Conservation (phyloP, 2,888 invertebrate species). For the Trichogramma evanescens region DNA sequence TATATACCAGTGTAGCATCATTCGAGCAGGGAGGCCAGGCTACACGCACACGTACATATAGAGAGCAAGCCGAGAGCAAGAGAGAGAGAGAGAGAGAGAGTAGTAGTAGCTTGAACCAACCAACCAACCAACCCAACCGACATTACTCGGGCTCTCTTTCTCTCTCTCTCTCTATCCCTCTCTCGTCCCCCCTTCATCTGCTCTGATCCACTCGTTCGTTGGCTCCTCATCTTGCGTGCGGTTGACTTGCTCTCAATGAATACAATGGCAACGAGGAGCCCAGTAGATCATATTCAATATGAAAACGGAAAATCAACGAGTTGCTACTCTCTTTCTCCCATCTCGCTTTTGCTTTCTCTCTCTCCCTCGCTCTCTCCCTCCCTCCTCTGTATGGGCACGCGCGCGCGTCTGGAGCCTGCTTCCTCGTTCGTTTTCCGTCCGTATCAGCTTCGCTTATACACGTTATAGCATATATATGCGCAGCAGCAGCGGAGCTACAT, state of each 20-base stretch:
- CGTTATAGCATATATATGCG: conserved; percentile 16
- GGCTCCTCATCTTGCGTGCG: conserved; percentile 44
- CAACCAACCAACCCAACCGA: conserved; percentile 32
- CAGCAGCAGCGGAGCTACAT: too few species aligned
- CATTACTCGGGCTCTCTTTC: conserved; percentile 28
- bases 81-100: conserved; percentile 1
- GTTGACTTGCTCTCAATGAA: conserved; percentile 48
- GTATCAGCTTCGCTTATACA: conserved; percentile 26
- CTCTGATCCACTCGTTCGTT: conserved; percentile 29
- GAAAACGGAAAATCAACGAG: conserved; percentile 48
- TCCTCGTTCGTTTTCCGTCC: background rate
- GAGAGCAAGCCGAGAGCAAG: conserved; percentile 6
- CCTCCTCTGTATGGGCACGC: too few species aligned
- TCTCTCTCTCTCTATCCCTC: conserved; percentile 17
- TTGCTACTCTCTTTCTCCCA: conserved; percentile 23
- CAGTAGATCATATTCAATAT: conserved; percentile 47
- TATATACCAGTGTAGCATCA: too few species aligned
- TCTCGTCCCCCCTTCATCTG: conserved; percentile 7
- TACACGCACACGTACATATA: too few species aligned
- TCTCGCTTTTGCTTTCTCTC: background rate
- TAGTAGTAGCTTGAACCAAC: conserved; percentile 26
- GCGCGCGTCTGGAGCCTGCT: background rate
- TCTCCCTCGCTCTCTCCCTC: too few species aligned
- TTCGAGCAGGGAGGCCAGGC: too few species aligned
- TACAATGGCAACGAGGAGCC: conserved; percentile 38